Evolutionary conservation across 2,888 invertebrate species (phyloP), one percentile per base, ranked within the genome.

Genomic region (Mythimna loreyi): DNA sequence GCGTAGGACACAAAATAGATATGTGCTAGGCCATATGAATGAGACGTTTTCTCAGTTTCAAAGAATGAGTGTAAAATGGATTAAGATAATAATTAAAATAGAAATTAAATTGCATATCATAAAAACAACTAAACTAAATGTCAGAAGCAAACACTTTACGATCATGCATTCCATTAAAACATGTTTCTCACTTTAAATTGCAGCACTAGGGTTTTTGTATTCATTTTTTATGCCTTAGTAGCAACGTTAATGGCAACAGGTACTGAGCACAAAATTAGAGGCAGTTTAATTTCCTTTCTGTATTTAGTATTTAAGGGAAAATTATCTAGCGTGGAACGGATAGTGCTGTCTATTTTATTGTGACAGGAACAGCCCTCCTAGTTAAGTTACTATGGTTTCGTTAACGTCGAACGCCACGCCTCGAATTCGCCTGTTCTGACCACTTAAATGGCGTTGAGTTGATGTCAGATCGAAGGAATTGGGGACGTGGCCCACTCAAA

Each of bases 261-360:
- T 59, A 62, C 28, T 71, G 21, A 50, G 58, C 59, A 21, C 28
- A 67, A 53, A 77, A 75, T 45, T 61, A 36, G 45, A 66, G 40
- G 59, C 59, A 50, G 71, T 70, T 76, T 75, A 75, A 80, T 80
- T 78, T 76, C 76, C 77, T 78, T 71, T 63, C 71, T 80, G 65
- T 66, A 70, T 78, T 78, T 76, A 59, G 43, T 59, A 76, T 77
- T 77, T 65, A 65, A 56, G 40, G 23, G 40, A 28, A 60, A 56
- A 50, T 50, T 80, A 61, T 62, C 59, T 63, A 59, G 49, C 58
- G 40, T 19, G 28, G 56, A 60, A 53, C 16, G n/a, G 11, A 49
- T 75, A 55, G 75, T 80, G 61, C 19, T 75, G 58, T 62, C 45
- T 25, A 40, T 5, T 49, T 23, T 56, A n/a, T n/a, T n/a, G n/a